Base-by-base conservation (phyloP, 1,140 invertebrate genomes). In the Alviniconcha marisindica region DNA sequence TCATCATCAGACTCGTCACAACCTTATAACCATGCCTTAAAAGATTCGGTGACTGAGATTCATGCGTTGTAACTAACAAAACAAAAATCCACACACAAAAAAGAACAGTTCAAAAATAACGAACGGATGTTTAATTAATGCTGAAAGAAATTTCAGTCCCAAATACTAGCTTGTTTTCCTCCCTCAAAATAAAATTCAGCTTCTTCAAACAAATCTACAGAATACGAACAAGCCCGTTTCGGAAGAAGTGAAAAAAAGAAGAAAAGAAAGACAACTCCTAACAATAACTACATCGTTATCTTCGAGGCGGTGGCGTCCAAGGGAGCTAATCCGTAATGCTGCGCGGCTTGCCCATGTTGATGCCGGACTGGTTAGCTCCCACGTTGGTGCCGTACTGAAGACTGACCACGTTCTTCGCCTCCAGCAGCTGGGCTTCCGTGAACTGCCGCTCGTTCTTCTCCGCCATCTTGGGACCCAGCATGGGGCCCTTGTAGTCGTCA, bases 351-450 rank as follows among this genome's bases (percentile, higher is more conserved):
- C 98, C 98, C 83, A 98, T 96, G 94, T 96, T 98, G 90, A 97
- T 96, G 28, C 98, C 98, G 18, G 91, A 91, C 83, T 93, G 93
- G 81, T 77, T 92, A 38, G 94, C 94, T 0, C 97, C 96, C 90
- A 97, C 97, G 94, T 98, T 98, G 77, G 96, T 96, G 69, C 98
- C 98, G 78, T 97, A 97, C 93, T 99, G 98, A 0, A 99, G 95
- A 84, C 97, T 97, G 86, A 99, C 97, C 31, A 98, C 95, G 0
- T 89, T 94, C 89, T 98, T 95, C 1, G 97, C 97, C 69, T 97
- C 97, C 24, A 95, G 94, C 31, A 98, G 93, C 89, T 97, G 96
- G 88, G 98, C 97, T 87, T 98, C 96, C 0, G 96, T 96, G 93
- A 98, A 99, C 18, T 98, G 96, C 38, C 97, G 95, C 89, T 96